Evolutionary conservation across 2,888 invertebrate species (phyloP), one percentile per base, ranked within the genome.

Genomic region (Pherbina coryleti): DNA sequence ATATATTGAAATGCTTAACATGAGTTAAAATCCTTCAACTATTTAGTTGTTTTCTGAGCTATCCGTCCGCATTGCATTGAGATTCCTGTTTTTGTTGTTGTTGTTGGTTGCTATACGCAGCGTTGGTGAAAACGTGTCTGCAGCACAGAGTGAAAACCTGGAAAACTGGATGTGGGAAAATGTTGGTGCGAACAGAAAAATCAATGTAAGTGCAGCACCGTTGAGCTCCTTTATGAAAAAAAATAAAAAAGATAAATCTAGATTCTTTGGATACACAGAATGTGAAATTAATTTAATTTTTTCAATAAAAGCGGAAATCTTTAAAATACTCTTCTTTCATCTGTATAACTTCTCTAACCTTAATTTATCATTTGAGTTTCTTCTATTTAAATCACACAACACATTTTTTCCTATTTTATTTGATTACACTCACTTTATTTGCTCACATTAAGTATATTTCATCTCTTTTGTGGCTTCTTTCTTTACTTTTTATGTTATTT

Each of bases 151-250:
- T 25, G n/a, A 31, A 64, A 64, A 28, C 31, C 64, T 64, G 64
- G 64, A 64, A 64, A 31, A 31, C 64, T 64, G 64, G 64, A 64
- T 64, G 64, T 62, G 64, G 17, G 64, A 31, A 25, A 17, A 31
- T 55, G 55, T 55, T 19, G n/a, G 55, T 60, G 25, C 28, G 22
- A 64, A 64, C 31, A 64, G 64, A 64, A 64, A 64, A 64, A 64
- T 64, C 64, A 64, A 64, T 64, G 25, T 64, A 31, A 64, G 17
- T 64, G 31, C 64, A 64, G 64, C 64, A n/a, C n/a, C 64, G 34
- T 28, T 22, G 22, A 14, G 31, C 64, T 28, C 34, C 64, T 14
- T 44, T 44, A 14, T 44, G 44, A 25, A 25, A 64, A 64, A 3
- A 64, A 0, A 25, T 5, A 28, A n/a, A 34, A 28, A 28, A 64